Evolutionary conservation across 1,140 invertebrate species (phyloP), one percentile per base, ranked within the genome.

Genomic region (Platorchestia sp.): DNA sequence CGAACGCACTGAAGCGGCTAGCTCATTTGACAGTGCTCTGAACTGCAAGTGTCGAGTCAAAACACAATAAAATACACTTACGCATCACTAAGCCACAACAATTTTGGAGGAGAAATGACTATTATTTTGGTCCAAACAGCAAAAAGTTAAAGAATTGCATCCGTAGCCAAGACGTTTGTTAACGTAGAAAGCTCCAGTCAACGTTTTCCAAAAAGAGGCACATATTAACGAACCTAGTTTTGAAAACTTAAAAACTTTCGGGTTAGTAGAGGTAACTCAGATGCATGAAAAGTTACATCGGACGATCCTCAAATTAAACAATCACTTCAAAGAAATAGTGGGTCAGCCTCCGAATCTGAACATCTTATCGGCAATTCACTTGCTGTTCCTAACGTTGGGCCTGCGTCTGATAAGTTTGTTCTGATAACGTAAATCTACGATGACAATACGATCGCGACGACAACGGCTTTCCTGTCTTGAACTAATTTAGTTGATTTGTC

Each of bases 401-500:
- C 19, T 36, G 14, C 27, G 59, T 75, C 59, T 22, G 14, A 75
- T 75, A 75, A 75, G 14, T 22, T 75, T 89, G 41, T 36, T 89
- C 41, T 44, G 87, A 89, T 89, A 89, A 89, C n/a, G 87, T 75
- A 89, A 89, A 89, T 89, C 87, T 89, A 89, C n/a, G 36, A 43
- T 14, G 41, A 89, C n/a, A 89, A 42, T 89, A 89, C n/a, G 41
- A 89, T 14, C 36, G n/a, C 87, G 43, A 89, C 43, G 87, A 89
- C 87, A 89, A 42, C n/a, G 43, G 41, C 41, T 89, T 89, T 44
- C 41, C 43, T 89, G 87, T 89, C 87, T 42, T 47, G 41, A 93
- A 47, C 91, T 93, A 93, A 93, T 93, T 93, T 45, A 45, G 91
- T 93, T 93, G 91, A 93, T 93, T 93, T 93, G 91, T 93, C 91